These are phyloP conservation scores for Hylyphantes graminicola DNA, from an alignment of 1,140 invertebrate genomes.

Conservation along the genomic window DNA sequence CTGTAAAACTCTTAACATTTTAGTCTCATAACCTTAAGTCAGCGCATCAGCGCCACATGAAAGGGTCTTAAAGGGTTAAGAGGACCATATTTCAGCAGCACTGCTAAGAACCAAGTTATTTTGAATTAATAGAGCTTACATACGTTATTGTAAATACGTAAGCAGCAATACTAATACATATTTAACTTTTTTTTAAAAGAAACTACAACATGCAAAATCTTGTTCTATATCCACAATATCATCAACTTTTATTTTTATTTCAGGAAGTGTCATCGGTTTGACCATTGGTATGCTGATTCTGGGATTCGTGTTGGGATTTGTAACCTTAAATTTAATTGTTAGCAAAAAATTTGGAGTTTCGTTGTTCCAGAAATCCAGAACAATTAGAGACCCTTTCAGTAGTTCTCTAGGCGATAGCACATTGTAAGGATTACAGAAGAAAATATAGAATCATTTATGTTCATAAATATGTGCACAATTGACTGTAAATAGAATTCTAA, in stretches of 20 bases:
- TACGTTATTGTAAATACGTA: too few species aligned
- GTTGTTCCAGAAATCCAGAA: slow-evolving; percentile 11
- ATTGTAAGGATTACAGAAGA: slow-evolving; percentile 2
- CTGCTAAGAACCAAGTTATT: too few species aligned
- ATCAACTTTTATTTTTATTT: neutral
- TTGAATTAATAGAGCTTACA: too few species aligned
- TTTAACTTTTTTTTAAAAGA: too few species aligned
- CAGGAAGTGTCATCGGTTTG: slow-evolving; percentile 45
- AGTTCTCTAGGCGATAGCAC: slow-evolving; percentile 42
- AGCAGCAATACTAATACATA: too few species aligned
- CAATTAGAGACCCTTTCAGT: slow-evolving; percentile 7
- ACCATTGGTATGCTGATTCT: slow-evolving; percentile 48
- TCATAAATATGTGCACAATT: too few species aligned
- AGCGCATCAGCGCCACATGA: too few species aligned
- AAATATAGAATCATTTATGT: neutral
- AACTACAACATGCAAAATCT: neutral
- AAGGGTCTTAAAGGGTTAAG: too few species aligned
- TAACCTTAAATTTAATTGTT: slow-evolving; percentile 38
- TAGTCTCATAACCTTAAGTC: too few species aligned
- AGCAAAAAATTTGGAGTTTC: slow-evolving; percentile 52
- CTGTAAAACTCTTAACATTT: too few species aligned
- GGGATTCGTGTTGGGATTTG: slow-evolving; percentile 37
- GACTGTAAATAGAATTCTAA: too few species aligned
- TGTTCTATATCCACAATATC: neutral
- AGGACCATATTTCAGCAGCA: too few species aligned